A percentile compares a stretch with the other conserved stretches of the same genome.
Evolutionary conservation across 2,888 invertebrate genomes (phyloP).

Genomic region (Ennomos fuscantarius): DNA sequence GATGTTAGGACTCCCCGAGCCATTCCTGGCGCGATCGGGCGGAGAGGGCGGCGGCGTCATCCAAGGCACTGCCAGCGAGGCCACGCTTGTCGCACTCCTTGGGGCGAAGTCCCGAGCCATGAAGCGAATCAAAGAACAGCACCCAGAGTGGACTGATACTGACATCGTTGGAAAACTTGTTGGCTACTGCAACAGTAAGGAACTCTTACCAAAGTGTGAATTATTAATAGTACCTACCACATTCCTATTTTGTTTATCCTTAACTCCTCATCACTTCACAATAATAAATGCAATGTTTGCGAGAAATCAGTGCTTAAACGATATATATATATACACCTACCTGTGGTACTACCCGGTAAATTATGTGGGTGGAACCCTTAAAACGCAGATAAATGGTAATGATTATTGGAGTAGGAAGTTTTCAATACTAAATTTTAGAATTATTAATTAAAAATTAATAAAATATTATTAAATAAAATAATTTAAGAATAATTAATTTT

Average conservation of each 20-base stretch:
- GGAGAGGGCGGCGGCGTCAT: slow-evolving; percentile 96
- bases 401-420: too few species aligned
- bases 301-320: too few species aligned
- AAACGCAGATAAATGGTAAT: too few species aligned
- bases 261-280: not conserved
- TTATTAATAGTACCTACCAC: not conserved
- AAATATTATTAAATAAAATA: too few species aligned
- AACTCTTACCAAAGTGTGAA: not conserved
- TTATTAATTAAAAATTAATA: too few species aligned
- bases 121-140: slow-evolving; percentile 87
- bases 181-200: slow-evolving; percentile 93
- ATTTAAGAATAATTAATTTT: too few species aligned
- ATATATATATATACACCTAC: too few species aligned
- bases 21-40: slow-evolving; percentile 93
- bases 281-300: too few species aligned
- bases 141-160: slow-evolving; percentile 90
- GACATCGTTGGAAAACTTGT: slow-evolving; percentile 92
- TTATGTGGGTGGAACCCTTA: too few species aligned
- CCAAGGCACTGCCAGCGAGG: slow-evolving; percentile 97
- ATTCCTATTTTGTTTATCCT: too few species aligned
- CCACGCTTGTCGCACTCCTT: slow-evolving; percentile 95
- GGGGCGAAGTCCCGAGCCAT: slow-evolving; percentile 93
- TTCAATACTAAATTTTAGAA: too few species aligned
- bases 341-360: too few species aligned
- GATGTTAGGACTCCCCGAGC: slow-evolving; percentile 94